Conservation (phyloP, 2,113 vertebrate genomes). For the Mobula birostris region DNA sequence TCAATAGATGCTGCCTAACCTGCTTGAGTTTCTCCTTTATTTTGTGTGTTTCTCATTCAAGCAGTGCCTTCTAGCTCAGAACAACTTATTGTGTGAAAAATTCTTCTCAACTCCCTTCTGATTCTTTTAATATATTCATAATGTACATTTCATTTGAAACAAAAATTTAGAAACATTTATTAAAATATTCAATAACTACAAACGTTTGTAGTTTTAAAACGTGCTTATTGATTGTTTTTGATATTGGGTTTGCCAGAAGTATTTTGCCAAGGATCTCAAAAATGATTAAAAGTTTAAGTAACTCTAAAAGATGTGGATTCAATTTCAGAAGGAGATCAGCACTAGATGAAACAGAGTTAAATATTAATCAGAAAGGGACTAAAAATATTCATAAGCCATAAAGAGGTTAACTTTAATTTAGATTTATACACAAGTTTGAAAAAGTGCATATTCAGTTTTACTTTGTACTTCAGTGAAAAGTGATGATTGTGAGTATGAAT, state of each 20-base stretch:
- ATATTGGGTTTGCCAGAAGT: not conserved
- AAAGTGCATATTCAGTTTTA: not conserved
- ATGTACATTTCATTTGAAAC: not conserved
- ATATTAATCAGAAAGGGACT: conserved; percentile 16
- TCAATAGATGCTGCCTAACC: too few relatives aligned
- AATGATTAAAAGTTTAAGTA: conserved; percentile 26
- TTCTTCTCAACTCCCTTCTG: not conserved
- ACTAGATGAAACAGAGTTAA: not conserved
- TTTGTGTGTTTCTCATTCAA: not conserved
- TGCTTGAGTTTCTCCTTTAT: too few relatives aligned
- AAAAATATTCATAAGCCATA: not conserved
- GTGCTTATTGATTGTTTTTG: not conserved
- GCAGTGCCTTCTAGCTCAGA: not conserved
- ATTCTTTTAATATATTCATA: not conserved
- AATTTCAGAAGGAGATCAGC: not conserved
- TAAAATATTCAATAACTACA: not conserved
- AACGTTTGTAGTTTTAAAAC: not conserved
- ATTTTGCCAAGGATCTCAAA: not conserved
- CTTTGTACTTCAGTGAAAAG: not conserved
- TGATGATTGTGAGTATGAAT: not conserved
- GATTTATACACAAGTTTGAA: not conserved
- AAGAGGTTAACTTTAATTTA: not conserved
- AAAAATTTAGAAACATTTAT: not conserved
- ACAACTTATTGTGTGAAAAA: not conserved
- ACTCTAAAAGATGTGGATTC: not conserved